Percentiles rank a stretch among this genome's conserved stretches.
These are phyloP conservation scores for Triplophysa yarkandensis DNA, from an alignment of 2,797 vertebrate genomes.

Conservation along the genomic window DNA sequence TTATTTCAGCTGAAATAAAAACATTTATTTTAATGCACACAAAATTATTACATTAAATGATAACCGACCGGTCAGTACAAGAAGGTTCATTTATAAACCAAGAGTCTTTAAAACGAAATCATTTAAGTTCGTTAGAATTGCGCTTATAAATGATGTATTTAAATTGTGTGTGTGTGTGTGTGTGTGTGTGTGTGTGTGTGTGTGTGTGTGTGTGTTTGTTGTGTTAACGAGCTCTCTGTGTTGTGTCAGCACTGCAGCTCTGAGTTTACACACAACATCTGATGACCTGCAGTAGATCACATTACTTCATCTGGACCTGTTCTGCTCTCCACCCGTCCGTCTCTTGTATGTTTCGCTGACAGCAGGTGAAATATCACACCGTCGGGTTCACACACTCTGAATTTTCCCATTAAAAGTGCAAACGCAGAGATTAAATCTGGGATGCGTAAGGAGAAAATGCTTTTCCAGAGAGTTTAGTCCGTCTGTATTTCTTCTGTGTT, in stretches of 20 bases:
- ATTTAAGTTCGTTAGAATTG: too few species aligned
- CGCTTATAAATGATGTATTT: background rate
- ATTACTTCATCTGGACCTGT: slow-evolving; percentile 37
- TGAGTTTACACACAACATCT: slow-evolving; percentile 62
- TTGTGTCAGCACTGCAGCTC: slow-evolving; percentile 58
- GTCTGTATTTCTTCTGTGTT: background rate
- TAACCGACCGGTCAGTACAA: too few species aligned
- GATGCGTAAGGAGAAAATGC: slow-evolving; percentile 6
- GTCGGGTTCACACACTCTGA: slow-evolving; percentile 35
- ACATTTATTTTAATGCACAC: background rate
- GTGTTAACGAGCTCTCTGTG: slow-evolving; percentile 50
- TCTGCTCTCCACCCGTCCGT: slow-evolving; percentile 33
- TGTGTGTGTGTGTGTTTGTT: slow-evolving; percentile 36
- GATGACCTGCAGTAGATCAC: slow-evolving; percentile 55
- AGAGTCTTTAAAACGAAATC: too few species aligned
- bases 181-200: too few species aligned
- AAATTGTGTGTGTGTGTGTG: slow-evolving; percentile 20
- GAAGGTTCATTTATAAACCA: too few species aligned
- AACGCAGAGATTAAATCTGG: slow-evolving; percentile 43
- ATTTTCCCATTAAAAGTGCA: slow-evolving; percentile 41
- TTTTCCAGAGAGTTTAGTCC: background rate
- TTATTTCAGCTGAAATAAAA: background rate
- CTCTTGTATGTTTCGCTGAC: slow-evolving; percentile 53
- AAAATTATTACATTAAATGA: background rate
- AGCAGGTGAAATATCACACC: slow-evolving; percentile 32